phyloP scores from a whole-genome alignment of 2,888 invertebrate genomes.

The Limnephilus marmoratus region DNA sequence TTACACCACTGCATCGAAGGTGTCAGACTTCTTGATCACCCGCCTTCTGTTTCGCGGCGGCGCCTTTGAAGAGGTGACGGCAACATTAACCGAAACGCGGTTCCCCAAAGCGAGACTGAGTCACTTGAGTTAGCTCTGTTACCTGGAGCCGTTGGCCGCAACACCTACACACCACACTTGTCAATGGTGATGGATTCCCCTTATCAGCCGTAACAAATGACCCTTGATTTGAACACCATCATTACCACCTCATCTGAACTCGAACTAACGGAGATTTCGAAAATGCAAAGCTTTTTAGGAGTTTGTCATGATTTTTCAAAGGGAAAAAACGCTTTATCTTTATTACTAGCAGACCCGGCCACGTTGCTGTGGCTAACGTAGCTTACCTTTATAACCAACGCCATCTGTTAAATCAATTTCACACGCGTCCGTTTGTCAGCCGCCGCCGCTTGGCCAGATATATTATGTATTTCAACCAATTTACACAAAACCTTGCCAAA shows the following conservation, averaged over 20 bases:
- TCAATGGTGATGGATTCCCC: constrained; percentile 22
- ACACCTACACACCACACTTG: not conserved
- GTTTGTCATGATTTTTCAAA: no score
- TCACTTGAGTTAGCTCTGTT: not conserved
- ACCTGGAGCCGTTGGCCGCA: not conserved
- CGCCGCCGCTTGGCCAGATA: no score
- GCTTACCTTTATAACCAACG: no score
- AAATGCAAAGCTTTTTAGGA: not conserved
- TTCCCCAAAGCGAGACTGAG: not conserved
- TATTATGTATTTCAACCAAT: no score
- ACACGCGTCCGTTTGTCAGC: no score
- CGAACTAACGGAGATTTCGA: not conserved
- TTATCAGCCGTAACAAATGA: constrained; percentile 17
- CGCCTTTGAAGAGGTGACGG: constrained; percentile 27
- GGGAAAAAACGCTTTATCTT: no score
- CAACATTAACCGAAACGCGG: not conserved
- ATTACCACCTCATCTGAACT: not conserved
- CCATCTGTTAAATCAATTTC: no score
- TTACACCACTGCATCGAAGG: not conserved
- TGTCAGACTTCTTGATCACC: constrained; percentile 27
- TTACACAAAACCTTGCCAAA: no score
- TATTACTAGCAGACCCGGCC: no score
- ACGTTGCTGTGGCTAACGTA: no score
- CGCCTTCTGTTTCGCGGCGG: constrained; percentile 42
- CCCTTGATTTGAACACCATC: not conserved